Conservation (phyloP, 2,888 invertebrate genomes). For the Tipula helvola region DNA sequence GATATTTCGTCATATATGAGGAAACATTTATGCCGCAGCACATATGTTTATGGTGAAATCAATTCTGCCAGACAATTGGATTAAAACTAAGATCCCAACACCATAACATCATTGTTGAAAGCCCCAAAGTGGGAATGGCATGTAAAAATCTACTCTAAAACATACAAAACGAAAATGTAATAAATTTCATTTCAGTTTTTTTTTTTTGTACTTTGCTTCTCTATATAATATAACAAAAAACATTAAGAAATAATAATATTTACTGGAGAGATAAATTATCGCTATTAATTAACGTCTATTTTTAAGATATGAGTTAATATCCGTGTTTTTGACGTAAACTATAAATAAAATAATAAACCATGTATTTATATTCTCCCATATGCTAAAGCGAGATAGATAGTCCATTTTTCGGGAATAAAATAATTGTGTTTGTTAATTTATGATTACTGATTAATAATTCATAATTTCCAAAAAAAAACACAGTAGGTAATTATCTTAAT, state of each 20-base stretch:
- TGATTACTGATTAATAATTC: not conserved
- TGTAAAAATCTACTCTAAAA: not conserved
- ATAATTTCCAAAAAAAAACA: not conserved
- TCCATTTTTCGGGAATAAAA: not conserved
- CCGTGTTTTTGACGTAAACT: conserved; percentile 13
- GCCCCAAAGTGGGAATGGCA: not conserved
- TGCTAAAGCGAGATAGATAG: not conserved
- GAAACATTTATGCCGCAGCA: too few species aligned
- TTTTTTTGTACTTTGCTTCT: not conserved
- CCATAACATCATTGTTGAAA: not conserved
- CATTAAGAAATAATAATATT: not conserved
- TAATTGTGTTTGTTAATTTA: not conserved
- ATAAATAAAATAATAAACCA: conserved; percentile 8
- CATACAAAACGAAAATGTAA: not conserved
- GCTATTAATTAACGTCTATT: conserved; percentile 16
- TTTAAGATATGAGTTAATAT: conserved; percentile 15
- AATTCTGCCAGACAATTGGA: not conserved
- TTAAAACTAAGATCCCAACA: not conserved
- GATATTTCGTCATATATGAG: too few species aligned
- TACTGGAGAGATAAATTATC: conserved; percentile 13
- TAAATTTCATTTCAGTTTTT: not conserved
- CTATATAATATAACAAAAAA: not conserved
- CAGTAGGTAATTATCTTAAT: not conserved
- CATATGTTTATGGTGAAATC: too few species aligned
- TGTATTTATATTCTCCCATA: not conserved